Conservation (phyloP, 1,140 invertebrate species). For the Drosophila saltans region DNA sequence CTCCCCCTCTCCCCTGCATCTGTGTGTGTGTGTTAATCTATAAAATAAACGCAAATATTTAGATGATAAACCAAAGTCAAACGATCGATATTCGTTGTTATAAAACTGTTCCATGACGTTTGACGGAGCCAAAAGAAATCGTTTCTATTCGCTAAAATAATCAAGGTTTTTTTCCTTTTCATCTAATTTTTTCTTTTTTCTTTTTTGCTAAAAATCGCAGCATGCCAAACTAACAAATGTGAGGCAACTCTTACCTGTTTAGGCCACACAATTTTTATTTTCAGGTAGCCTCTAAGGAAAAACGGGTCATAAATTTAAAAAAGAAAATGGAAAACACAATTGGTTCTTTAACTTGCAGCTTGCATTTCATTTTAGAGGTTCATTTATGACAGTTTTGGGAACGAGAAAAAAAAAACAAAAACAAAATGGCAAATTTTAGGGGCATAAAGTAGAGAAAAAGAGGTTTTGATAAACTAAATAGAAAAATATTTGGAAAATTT, state of each 20-base stretch:
- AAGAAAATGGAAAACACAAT: slow-evolving; percentile 62
- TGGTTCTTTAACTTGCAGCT: slow-evolving; percentile 31
- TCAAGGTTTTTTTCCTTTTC: slow-evolving; percentile 26
- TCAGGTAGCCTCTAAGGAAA: slow-evolving; percentile 66
- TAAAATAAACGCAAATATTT: slow-evolving; percentile 76
- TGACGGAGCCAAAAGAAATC: slow-evolving; percentile 30
- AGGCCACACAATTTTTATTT: slow-evolving; percentile 3
- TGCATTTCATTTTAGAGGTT: slow-evolving; percentile 29
- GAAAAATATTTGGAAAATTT: no score
- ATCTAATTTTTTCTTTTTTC: slow-evolving; percentile 22
- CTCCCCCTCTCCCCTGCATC: neutral
- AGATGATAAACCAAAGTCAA: slow-evolving; percentile 62
- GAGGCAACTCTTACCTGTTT: slow-evolving; percentile 12
- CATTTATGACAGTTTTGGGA: slow-evolving; percentile 18
- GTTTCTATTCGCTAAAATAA: slow-evolving; percentile 21
- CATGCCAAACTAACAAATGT: neutral
- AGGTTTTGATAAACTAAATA: neutral
- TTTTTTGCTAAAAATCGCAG: slow-evolving; percentile 13
- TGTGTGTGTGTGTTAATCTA: slow-evolving; percentile 59
- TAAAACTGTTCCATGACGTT: slow-evolving; percentile 76
- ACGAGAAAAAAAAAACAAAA: slow-evolving; percentile 18
- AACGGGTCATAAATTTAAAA: slow-evolving; percentile 72
- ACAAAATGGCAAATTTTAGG: slow-evolving; percentile 35
- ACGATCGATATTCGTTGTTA: slow-evolving; percentile 33
- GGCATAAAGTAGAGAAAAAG: neutral